phyloP scores from a whole-genome alignment of 2,888 invertebrate genomes.

The Baronia brevicornis region DNA sequence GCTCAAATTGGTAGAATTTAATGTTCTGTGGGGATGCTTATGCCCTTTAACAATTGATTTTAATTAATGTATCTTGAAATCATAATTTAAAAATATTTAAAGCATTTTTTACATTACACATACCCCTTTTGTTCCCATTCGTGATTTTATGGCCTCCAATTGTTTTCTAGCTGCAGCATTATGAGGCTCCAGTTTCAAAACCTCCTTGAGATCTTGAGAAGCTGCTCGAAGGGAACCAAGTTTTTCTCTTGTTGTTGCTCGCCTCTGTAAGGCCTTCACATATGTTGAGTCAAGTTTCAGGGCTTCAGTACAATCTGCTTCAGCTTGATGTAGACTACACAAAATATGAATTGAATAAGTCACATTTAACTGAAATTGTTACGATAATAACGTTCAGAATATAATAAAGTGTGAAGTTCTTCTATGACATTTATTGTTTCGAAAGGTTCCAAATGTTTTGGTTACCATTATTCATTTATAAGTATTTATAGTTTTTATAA shows the following conservation, averaged over 20 bases:
- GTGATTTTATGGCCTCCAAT: slow-evolving; percentile 71
- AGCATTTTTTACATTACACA: slow-evolving; percentile 21
- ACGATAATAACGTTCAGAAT: background rate
- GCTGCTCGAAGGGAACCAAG: slow-evolving; percentile 84
- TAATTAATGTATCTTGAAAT: too few relatives aligned
- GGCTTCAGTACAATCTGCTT: slow-evolving; percentile 88
- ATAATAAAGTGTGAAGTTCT: too few relatives aligned
- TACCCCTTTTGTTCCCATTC: slow-evolving; percentile 70
- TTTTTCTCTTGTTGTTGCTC: slow-evolving; percentile 84
- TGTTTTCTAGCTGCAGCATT: slow-evolving; percentile 81
- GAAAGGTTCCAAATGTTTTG: too few relatives aligned
- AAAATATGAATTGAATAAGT: background rate
- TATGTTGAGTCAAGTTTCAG: slow-evolving; percentile 85
- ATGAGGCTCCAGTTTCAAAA: slow-evolving; percentile 85
- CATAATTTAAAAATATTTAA: slow-evolving; percentile 1
- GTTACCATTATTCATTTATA: too few relatives aligned
- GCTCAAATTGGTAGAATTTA: too few relatives aligned
- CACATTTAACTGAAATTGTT: background rate
- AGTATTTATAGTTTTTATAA: too few relatives aligned
- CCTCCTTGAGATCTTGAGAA: slow-evolving; percentile 80
- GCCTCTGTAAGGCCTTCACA: slow-evolving; percentile 88
- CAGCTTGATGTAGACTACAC: slow-evolving; percentile 79
- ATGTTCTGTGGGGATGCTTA: too few relatives aligned
- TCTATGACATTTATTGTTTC: too few relatives aligned
- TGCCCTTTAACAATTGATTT: too few relatives aligned